Evolutionary conservation across 37 sponge, comb jelly and placozoan species (phyloP).

Genomic region (Corticium candelabrum): DNA sequence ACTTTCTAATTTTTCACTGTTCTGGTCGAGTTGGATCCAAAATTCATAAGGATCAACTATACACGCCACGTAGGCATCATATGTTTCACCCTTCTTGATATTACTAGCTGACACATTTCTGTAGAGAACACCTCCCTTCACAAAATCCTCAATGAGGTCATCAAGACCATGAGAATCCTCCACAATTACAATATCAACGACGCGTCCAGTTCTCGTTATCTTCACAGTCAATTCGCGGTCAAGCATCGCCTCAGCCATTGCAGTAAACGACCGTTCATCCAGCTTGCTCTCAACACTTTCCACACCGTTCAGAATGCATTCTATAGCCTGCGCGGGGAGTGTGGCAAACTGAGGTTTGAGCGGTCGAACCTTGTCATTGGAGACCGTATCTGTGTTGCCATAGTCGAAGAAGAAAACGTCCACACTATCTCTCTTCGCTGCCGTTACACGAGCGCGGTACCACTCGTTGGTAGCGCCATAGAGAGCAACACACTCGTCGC

Average conservation of each 20-base stretch:
- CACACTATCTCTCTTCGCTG: background rate
- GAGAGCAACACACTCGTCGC: conserved; percentile 28
- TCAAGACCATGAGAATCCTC: background rate
- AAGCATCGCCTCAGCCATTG: background rate
- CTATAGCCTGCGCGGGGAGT: conserved; percentile 35
- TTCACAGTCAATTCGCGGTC: background rate
- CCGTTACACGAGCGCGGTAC: conserved; percentile 33
- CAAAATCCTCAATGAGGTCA: background rate
- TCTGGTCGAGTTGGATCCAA: background rate
- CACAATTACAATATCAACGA: background rate
- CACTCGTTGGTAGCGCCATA: conserved; percentile 14
- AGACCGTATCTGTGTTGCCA: conserved; percentile 48
- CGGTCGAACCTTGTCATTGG: background rate
- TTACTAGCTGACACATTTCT: background rate
- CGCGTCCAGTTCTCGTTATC: background rate
- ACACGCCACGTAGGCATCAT: background rate
- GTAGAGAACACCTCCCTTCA: background rate
- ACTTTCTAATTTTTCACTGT: background rate
- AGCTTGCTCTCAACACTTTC: background rate
- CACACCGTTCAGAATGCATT: background rate
- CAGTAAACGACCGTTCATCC: background rate
- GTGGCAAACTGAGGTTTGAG: background rate
- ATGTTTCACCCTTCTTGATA: background rate
- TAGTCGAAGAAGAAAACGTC: conserved; percentile 58
- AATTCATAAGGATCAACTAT: background rate